Percentiles rank a stretch among this genome's conserved stretches.
phyloP scores from a whole-genome alignment of 2,888 invertebrate genomes.

The Cephalotes varians region DNA sequence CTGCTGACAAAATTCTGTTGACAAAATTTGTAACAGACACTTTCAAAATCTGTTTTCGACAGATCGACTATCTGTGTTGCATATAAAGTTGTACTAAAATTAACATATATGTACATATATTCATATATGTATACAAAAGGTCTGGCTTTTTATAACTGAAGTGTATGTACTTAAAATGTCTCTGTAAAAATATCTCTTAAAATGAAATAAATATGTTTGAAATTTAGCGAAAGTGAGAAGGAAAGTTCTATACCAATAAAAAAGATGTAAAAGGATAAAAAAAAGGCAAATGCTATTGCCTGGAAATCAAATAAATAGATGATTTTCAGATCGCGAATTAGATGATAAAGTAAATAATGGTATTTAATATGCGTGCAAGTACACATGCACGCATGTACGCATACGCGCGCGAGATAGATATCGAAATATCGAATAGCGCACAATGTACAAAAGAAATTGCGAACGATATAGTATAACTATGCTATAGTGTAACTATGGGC shows the following conservation, averaged over 20 bases:
- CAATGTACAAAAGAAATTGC: slow-evolving; percentile 31
- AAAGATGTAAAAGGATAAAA: neutral
- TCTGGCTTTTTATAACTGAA: no score
- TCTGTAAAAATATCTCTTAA: no score
- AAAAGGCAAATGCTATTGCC: neutral
- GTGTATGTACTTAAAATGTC: no score
- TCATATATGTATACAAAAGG: neutral
- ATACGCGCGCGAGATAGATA: neutral
- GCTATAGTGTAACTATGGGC: slow-evolving; percentile 82
- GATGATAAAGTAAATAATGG: neutral
- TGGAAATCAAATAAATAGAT: no score
- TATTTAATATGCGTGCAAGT: neutral
- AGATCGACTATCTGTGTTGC: neutral
- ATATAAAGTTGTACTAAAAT: neutral
- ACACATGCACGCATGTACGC: neutral
- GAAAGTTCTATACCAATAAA: neutral
- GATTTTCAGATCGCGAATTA: neutral
- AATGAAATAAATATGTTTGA: neutral
- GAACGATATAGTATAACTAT: neutral
- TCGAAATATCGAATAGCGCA: neutral
- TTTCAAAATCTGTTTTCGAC: neutral
- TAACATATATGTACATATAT: neutral
- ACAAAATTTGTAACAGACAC: neutral
- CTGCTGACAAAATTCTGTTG: neutral
- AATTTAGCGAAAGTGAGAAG: neutral